phyloP scores from a whole-genome alignment of 2,113 vertebrate genomes.

The Scatophagus argus region DNA sequence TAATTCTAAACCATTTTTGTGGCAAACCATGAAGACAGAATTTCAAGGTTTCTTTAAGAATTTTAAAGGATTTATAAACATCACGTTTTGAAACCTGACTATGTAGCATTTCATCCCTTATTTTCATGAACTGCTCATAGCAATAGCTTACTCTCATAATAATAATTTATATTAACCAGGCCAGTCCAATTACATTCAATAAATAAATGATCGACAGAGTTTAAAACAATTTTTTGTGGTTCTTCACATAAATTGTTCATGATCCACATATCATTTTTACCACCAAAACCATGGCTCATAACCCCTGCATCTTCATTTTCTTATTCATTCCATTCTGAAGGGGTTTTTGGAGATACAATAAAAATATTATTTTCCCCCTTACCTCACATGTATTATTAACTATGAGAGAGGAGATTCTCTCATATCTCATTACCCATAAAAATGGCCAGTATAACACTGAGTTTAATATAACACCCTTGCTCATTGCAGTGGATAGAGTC shows the following conservation, averaged over 20 bases:
- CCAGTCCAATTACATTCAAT: slow-evolving; percentile 48
- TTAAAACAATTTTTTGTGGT: slow-evolving; percentile 46
- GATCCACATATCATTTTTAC: slow-evolving; percentile 57
- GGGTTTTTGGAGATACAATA: slow-evolving; percentile 63
- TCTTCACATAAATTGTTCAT: slow-evolving; percentile 60
- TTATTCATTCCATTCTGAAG: slow-evolving; percentile 47
- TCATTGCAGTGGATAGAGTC: slow-evolving; percentile 35
- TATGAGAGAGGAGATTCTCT: slow-evolving; percentile 44
- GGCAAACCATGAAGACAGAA: background rate
- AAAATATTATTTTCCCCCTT: slow-evolving; percentile 58
- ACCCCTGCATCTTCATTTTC: slow-evolving; percentile 28
- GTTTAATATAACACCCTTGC: slow-evolving; percentile 54
- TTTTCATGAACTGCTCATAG: slow-evolving; percentile 20
- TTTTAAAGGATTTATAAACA: background rate
- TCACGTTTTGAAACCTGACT: background rate
- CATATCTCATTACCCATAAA: slow-evolving; percentile 70
- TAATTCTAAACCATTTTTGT: background rate
- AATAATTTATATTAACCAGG: slow-evolving; percentile 43
- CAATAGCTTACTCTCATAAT: slow-evolving; percentile 20
- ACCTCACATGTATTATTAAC: slow-evolving; percentile 73
- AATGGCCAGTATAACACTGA: slow-evolving; percentile 44
- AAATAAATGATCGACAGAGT: slow-evolving; percentile 58
- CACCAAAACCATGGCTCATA: slow-evolving; percentile 35
- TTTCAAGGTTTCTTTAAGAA: background rate
- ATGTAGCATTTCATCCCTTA: background rate